Evolutionary conservation across 2,888 invertebrate genomes (phyloP).

Genomic region (Myopa testacea): DNA sequence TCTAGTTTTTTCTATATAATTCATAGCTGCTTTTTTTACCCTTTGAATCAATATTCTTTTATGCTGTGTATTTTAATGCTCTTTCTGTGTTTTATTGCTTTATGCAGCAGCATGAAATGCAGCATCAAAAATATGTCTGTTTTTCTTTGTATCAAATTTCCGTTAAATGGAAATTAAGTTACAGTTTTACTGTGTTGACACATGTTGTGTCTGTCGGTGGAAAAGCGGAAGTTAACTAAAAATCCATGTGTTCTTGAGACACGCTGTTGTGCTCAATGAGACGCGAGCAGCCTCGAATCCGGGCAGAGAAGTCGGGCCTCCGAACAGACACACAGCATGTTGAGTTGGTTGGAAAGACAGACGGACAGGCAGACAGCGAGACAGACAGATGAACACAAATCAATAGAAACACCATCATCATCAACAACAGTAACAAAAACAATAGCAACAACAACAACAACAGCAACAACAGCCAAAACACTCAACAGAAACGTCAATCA

Average conservation of each 20-base stretch:
- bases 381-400: background rate
- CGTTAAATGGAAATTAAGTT: too few species aligned
- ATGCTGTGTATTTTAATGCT: too few species aligned
- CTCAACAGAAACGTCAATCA: conserved; percentile 13
- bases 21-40: too few species aligned
- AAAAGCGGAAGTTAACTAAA: conserved; percentile 17
- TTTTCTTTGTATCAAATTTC: too few species aligned
- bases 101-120: too few species aligned
- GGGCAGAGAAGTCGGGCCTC: background rate
- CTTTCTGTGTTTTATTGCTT: too few species aligned
- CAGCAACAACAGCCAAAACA: conserved; percentile 2
- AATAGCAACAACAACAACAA: conserved; percentile 20
- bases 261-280: background rate
- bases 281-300: background rate
- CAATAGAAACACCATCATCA: conserved; percentile 1
- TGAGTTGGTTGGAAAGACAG: background rate
- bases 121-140: too few species aligned
- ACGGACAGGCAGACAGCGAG: background rate
- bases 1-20: too few species aligned
- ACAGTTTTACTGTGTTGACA: too few species aligned
- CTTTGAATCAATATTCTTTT: too few species aligned
- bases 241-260: conserved; percentile 4
- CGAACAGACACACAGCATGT: background rate
- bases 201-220: background rate
- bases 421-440: background rate